Base-by-base conservation (phyloP, 2,888 invertebrate genomes). In the Lysandra coridon region DNA sequence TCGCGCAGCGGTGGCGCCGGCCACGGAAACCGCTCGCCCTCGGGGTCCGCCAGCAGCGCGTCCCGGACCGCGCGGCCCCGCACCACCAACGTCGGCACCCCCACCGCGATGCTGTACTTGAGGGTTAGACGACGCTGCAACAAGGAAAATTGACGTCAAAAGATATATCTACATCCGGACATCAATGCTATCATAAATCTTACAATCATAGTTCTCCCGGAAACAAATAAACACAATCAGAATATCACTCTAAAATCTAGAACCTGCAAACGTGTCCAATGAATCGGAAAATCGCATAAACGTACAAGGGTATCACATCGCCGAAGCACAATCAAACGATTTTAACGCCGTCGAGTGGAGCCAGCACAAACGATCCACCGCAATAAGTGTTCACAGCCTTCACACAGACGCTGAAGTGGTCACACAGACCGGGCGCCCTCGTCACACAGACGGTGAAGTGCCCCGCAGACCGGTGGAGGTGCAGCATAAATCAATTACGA, bases 81-180 rank as follows among this genome's bases (percentile, higher is more conserved):
- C 81, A 98, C 93, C 78, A 98, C 96, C 83, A 98, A 93, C 14
- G 97, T 96, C 0, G 97, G 97, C 60, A 97, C 96, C 4, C 97
- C 97, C 0, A 96, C 96, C 84, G 97, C 97, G 83, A 97, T 97
- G 86, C 96, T 95, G 93, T 96, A 97, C 87, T 97, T 96, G 84
- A 97, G 96, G 30, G 97, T 96, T 78, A 98, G 92, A 78, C 96
- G 96, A 33, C 96, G 96, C 98, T 98, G 95, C 40, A 86, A 88
- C 73, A 81, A 84, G 64, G 64, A 12, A 10, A 23, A 14, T 53
- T 4, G 6, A 30, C 49, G 49, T 23, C 30, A 23, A 33, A 44
- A 10, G 2, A 40, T 6, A 40, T 44, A 10, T 44, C 2, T 10
- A 44, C 7, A 44, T 44, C 44, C 44, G 44, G 2, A 10, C 1